Conservation (phyloP, 2,888 invertebrate genomes). For the Sesia apiformis region DNA sequence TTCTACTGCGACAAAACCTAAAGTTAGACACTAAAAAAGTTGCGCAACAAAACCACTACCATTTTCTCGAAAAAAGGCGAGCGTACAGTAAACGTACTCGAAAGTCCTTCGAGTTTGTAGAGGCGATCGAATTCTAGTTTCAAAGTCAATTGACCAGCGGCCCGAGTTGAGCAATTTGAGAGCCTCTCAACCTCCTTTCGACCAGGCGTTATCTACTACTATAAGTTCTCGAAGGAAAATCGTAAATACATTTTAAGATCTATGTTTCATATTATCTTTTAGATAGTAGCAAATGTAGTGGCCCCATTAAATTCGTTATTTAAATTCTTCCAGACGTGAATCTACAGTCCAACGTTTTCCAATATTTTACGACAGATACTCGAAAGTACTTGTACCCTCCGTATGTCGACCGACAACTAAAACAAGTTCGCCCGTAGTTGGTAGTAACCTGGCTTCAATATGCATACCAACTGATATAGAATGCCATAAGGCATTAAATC, state of each 20-base stretch:
- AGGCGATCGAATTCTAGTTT: constrained; percentile 31
- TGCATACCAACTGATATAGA: too few relatives aligned
- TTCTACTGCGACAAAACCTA: too few relatives aligned
- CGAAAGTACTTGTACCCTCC: too few relatives aligned
- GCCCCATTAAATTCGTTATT: too few relatives aligned
- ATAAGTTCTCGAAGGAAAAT: not conserved
- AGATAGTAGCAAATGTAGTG: too few relatives aligned
- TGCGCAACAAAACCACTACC: not conserved
- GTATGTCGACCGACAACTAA: too few relatives aligned
- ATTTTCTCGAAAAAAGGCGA: not conserved
- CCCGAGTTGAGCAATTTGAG: constrained; percentile 13
- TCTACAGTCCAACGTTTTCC: not conserved
- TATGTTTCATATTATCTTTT: too few relatives aligned
- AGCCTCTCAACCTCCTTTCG: constrained; percentile 19
- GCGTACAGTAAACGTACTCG: not conserved
- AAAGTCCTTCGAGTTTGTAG: not conserved
- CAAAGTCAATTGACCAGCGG: constrained; percentile 34
- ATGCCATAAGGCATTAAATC: too few relatives aligned
- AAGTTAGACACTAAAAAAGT: not conserved
- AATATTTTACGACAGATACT: not conserved
- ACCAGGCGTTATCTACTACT: constrained; percentile 3
- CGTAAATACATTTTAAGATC: too few relatives aligned
- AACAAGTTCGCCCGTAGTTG: too few relatives aligned
- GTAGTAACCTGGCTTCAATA: too few relatives aligned
- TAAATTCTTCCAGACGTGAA: too few relatives aligned